Evolutionary conservation across 2,113 vertebrate species (phyloP), one percentile per base, ranked within the genome.

Genomic region (Myxocyprinus asiaticus): DNA sequence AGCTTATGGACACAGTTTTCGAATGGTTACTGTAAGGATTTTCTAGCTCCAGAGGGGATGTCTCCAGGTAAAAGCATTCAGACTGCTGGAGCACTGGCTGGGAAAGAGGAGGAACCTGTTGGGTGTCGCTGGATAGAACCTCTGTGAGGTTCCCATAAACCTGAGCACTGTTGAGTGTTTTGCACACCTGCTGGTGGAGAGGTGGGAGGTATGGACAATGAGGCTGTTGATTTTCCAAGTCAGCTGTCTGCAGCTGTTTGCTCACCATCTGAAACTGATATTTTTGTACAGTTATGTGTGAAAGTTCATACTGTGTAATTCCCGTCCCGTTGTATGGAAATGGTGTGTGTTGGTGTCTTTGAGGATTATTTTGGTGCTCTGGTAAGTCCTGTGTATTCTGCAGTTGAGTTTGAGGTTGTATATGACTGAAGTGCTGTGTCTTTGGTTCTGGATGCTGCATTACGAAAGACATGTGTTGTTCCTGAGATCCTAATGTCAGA

Each of bases 91-190:
- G 89, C 0, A 88, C 83, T 59, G 87, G 86, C 76, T 89, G 90
- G 15, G 80, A 67, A 6, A 55, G 59, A 17, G 72, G 42, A 67
- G 82, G 76, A 9, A 78, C 42, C 77, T 88, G 92, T 0, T 89
- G 87, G 90, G 81, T 77, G 64, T 77, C 71, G 68, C 76, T 43
- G 90, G 47, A 44, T 74, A 62, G 81, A 78, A 89, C 92, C 91
- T 93, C 0, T 89, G 78, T 67, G 88, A 90, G 78, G 86, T 91
- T 80, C 44, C 88, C 79, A 45, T 90, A 91, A 63, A 94, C 92
- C 84, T 94, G 92, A 91, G 92, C 89, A 10, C 93, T 92, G 74
- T 90, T 90, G 89, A 94, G 91, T 80, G 92, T 92, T 62, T 91
- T 91, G 85, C 93, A 94, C n/a, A 93, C 85, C 3, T 95, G n/a